A percentile compares a stretch with the other conserved stretches of the same genome.
Evolutionary conservation across 2,797 vertebrate genomes (phyloP).

Genomic region (Arnoldichthys spilopterus): DNA sequence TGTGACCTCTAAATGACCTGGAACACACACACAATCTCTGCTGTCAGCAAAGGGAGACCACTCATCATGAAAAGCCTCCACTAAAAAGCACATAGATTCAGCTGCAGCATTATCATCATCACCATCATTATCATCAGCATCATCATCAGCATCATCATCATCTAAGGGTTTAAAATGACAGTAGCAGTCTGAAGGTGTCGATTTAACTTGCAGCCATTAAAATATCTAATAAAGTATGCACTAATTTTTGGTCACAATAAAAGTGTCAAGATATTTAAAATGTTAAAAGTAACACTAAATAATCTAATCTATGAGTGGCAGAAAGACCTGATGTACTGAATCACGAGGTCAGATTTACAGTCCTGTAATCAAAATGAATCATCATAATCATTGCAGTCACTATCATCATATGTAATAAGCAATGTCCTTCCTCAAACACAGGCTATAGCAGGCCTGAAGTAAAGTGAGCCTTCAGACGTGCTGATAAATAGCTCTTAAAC

Average conservation of each 20-base stretch:
- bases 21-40: neutral
- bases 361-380: neutral
- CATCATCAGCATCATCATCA: neutral
- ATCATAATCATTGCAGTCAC: neutral
- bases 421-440: neutral
- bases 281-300: too few species aligned
- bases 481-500: neutral
- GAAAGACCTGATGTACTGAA: too few species aligned
- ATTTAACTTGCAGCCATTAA: neutral
- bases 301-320: too few species aligned
- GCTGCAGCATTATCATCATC: neutral
- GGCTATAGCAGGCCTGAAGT: neutral
- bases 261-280: too few species aligned
- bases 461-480: neutral
- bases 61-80: neutral
- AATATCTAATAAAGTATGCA: neutral
- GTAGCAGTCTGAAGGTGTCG: neutral
- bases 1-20: neutral
- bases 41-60: neutral
- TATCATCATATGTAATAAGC: neutral
- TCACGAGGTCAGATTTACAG: neutral
- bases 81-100: neutral
- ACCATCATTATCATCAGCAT: neutral
- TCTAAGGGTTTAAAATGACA: neutral
- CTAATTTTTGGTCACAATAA: neutral